phyloP scores from a whole-genome alignment of 2,113 vertebrate genomes.

The Aspiorhynchus laticeps region DNA sequence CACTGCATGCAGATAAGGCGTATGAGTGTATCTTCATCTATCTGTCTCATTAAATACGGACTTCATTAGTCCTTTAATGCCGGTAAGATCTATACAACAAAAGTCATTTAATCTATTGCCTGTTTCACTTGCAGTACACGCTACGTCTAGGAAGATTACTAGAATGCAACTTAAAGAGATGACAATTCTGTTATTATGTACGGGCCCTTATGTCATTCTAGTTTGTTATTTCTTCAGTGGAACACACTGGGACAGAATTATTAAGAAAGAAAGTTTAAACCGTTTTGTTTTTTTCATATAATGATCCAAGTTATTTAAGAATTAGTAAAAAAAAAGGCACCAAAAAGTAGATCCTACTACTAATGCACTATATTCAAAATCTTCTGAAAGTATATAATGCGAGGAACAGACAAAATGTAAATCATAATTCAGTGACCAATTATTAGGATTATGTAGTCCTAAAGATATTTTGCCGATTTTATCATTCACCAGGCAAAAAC shows the following conservation, averaged over 20 bases:
- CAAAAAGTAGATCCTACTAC: neutral
- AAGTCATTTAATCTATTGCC: constrained; percentile 1
- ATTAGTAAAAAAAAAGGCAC: neutral
- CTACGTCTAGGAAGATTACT: neutral
- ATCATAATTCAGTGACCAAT: neutral
- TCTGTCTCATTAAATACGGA: neutral
- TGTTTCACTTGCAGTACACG: neutral
- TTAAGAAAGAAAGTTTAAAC: neutral
- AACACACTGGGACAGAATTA: neutral
- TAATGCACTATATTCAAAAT: neutral
- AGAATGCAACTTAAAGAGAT: neutral
- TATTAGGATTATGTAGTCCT: neutral
- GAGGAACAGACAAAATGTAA: neutral
- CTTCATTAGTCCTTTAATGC: neutral
- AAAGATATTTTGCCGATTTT: neutral
- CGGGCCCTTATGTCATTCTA: neutral
- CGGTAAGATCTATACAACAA: neutral
- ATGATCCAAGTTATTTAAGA: neutral
- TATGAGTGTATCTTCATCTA: constrained; percentile 8
- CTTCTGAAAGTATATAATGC: neutral
- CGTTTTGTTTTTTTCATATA: neutral
- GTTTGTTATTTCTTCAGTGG: neutral
- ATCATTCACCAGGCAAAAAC: neutral
- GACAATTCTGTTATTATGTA: neutral
- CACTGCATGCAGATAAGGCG: neutral